A percentile compares a stretch with the other conserved stretches of the same genome.
phyloP scores from a whole-genome alignment of 2,797 vertebrate species.

The Percopsis omiscomaycus region DNA sequence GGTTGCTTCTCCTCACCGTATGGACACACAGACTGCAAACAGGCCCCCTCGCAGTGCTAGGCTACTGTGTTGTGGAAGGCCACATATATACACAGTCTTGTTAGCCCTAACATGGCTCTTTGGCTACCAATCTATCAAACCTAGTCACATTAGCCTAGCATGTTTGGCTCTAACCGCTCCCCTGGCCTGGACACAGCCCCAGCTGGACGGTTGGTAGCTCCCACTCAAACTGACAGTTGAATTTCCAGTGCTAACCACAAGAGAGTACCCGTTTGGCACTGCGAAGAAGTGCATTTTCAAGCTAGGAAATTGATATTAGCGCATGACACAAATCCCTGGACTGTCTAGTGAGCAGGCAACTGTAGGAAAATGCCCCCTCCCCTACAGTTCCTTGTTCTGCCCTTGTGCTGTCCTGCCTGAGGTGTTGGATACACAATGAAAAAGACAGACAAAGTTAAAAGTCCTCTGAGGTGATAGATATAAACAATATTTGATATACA shows the following conservation, averaged over 20 bases:
- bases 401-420: too few species aligned
- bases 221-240: constrained; percentile 14
- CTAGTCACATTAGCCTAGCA: constrained; percentile 37
- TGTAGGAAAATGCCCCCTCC: too few species aligned
- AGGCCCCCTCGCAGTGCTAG: constrained; percentile 21
- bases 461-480: too few species aligned
- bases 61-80: constrained; percentile 10
- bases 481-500: too few species aligned
- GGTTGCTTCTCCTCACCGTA: constrained; percentile 36
- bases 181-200: neutral
- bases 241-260: constrained; percentile 1
- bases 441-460: too few species aligned
- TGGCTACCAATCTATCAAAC: constrained; percentile 36
- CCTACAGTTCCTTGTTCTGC: too few species aligned
- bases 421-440: too few species aligned
- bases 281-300: constrained; percentile 9
- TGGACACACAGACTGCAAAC: constrained; percentile 53
- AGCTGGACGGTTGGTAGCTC: constrained; percentile 12
- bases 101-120: constrained; percentile 33
- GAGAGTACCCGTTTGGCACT: neutral
- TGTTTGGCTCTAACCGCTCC: constrained; percentile 21
- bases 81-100: constrained; percentile 24
- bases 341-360: too few species aligned
- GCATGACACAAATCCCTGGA: neutral
- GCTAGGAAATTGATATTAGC: constrained; percentile 14